These are phyloP conservation scores for Spodoptera litura DNA, from an alignment of 1,140 invertebrate species.

Conservation along the genomic window DNA sequence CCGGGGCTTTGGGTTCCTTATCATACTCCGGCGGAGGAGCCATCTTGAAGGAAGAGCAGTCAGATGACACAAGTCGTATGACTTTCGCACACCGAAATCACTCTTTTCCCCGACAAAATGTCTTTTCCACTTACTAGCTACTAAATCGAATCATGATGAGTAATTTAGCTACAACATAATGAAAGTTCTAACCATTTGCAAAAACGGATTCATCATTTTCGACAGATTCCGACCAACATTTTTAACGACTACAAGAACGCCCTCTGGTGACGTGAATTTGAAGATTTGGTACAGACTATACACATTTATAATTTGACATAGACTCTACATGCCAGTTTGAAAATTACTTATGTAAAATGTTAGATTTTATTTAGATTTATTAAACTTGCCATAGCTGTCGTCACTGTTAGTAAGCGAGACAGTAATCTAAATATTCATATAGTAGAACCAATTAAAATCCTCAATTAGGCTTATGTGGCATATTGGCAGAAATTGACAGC, in stretches of 20 bases:
- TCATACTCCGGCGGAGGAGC: conserved; percentile 90
- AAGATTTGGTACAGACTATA: conserved; percentile 30
- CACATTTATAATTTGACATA: neutral
- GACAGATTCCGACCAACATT: conserved; percentile 81
- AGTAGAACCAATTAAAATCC: too few relatives aligned
- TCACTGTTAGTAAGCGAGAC: too few relatives aligned
- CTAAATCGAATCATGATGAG: conserved; percentile 70
- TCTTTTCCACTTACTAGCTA: conserved; percentile 68
- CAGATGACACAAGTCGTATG: conserved; percentile 86
- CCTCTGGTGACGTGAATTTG: conserved; percentile 61
- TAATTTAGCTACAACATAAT: conserved; percentile 69
- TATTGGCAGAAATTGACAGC: too few relatives aligned
- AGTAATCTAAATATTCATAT: too few relatives aligned
- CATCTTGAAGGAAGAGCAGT: conserved; percentile 88
- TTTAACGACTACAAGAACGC: conserved; percentile 72
- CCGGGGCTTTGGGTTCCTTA: conserved; percentile 89
- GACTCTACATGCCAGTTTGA: too few relatives aligned
- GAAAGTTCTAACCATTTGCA: conserved; percentile 76
- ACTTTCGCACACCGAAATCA: conserved; percentile 80
- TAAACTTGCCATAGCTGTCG: too few relatives aligned
- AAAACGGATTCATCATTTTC: conserved; percentile 80
- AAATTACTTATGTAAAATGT: too few relatives aligned
- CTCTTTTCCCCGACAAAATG: conserved; percentile 68
- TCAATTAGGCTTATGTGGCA: too few relatives aligned
- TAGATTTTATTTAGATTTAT: too few relatives aligned